phyloP scores from a whole-genome alignment of 2,888 invertebrate species.

The Ochropleura leucogaster region DNA sequence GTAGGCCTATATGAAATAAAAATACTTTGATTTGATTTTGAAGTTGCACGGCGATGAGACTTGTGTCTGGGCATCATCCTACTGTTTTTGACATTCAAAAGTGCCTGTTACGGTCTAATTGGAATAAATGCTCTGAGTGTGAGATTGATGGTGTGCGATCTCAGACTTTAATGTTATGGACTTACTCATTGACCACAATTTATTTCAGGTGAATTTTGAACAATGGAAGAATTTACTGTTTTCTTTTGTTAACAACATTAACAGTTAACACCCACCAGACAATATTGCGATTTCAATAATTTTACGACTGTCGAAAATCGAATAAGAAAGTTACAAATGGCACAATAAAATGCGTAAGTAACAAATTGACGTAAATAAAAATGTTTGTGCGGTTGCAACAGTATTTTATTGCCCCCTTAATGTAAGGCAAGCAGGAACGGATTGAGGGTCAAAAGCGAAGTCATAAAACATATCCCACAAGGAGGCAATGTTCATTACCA shows the following conservation, averaged over 20 bases:
- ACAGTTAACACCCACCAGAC: conserved; percentile 7
- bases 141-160: neutral
- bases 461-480: conserved; percentile 61
- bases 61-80: no score
- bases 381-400: conserved; percentile 34
- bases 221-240: neutral
- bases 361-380: conserved; percentile 58
- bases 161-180: no score
- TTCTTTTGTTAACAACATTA: conserved; percentile 1
- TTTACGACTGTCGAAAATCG: conserved; percentile 46
- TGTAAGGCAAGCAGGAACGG: conserved; percentile 45
- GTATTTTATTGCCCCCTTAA: conserved; percentile 60
- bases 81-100: no score
- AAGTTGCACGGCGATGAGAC: neutral
- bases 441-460: conserved; percentile 60
- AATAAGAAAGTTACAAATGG: conserved; percentile 51
- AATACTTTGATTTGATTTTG: no score
- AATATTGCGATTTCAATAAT: conserved; percentile 20
- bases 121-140: no score
- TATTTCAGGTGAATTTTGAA: neutral
- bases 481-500: conserved; percentile 41
- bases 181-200: no score
- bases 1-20: no score
- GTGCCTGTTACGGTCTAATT: no score
- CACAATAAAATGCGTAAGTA: conserved; percentile 54